Conservation (phyloP, 2,797 vertebrate species). For the Semaprochilodus insignis region DNA sequence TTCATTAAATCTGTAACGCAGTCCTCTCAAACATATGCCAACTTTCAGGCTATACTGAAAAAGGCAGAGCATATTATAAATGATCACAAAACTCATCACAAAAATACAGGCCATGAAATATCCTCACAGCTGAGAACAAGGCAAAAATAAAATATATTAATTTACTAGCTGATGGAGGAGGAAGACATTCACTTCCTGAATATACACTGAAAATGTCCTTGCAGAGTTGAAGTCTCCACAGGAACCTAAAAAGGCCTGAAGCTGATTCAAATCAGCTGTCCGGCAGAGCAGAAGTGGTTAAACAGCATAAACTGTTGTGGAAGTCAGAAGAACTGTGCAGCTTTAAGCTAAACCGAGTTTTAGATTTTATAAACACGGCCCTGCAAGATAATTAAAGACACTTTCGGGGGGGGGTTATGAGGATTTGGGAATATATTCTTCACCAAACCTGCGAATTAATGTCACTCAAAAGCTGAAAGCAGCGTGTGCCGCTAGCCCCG, state of each 20-base stretch:
- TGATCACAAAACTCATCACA: not conserved
- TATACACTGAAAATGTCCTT: constrained; percentile 30
- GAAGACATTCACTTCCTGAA: constrained; percentile 43
- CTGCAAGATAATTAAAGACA: not conserved
- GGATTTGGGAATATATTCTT: not conserved
- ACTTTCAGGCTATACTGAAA: not conserved
- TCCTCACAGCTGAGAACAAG: not conserved
- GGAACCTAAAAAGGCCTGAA: not conserved
- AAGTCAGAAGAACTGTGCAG: not conserved
- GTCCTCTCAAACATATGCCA: not conserved
- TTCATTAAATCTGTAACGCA: not conserved
- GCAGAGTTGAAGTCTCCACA: not conserved
- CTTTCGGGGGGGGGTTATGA: not conserved
- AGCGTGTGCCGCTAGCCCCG: constrained; percentile 32
- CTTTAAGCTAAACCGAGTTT: not conserved
- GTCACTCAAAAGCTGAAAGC: not conserved
- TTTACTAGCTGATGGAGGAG: not conserved
- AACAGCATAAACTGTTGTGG: not conserved
- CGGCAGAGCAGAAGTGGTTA: not conserved
- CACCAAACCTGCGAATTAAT: no score
- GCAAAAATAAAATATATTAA: constrained; percentile 6
- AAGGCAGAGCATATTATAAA: not conserved
- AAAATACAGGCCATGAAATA: no score
- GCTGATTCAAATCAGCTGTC: not conserved
- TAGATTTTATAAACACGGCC: not conserved